Evolutionary conservation across 2,888 invertebrate genomes (phyloP).

Genomic region (Linyphia triangularis): DNA sequence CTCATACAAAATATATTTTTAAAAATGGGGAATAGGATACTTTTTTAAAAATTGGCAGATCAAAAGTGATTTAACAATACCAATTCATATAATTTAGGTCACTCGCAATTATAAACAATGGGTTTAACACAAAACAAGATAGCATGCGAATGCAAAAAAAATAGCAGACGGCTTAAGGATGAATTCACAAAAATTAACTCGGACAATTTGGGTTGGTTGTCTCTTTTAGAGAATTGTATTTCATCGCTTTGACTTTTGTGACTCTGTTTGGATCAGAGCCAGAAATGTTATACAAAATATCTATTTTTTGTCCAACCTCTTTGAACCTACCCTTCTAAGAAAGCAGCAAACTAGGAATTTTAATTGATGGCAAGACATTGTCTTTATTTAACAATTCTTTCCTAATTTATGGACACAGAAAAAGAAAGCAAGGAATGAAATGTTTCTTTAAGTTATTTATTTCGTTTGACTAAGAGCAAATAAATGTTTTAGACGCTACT

Average conservation of each 20-base stretch:
- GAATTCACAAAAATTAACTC: too few relatives aligned
- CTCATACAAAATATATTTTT: too few relatives aligned
- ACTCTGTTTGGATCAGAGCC: background rate
- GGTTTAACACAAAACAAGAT: background rate
- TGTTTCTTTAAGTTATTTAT: background rate
- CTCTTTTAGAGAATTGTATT: background rate
- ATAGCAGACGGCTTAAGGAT: background rate
- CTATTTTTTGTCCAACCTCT: background rate
- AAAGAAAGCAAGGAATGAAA: background rate
- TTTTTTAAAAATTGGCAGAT: too few relatives aligned
- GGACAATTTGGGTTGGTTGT: background rate
- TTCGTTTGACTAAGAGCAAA: background rate
- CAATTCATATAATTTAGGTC: too few relatives aligned
- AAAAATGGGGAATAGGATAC: too few relatives aligned
- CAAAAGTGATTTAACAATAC: too few relatives aligned
- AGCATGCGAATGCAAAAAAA: background rate
- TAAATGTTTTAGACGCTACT: background rate
- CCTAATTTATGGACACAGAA: background rate
- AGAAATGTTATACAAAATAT: constrained; percentile 3
- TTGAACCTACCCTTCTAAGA: background rate
- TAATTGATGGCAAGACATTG: background rate
- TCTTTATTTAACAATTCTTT: background rate
- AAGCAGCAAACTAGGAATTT: background rate
- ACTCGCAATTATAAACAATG: too few relatives aligned
- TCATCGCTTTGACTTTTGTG: background rate